These are phyloP conservation scores for Sterna hirundo DNA, from an alignment of 2,113 vertebrate genomes.

Conservation along the genomic window DNA sequence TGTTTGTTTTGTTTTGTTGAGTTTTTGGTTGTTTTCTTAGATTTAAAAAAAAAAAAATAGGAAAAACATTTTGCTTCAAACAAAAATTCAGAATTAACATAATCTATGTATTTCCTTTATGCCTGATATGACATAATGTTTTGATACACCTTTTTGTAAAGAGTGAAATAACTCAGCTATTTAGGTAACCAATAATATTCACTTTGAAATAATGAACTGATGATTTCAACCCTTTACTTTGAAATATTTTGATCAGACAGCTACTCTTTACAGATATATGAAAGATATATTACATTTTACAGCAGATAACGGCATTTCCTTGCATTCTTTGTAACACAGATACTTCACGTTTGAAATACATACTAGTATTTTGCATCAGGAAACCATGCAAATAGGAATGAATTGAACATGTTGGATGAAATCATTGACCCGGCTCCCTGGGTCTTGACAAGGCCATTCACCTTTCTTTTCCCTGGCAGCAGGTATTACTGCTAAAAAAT, in stretches of 20 bases:
- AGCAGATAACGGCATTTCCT: background rate
- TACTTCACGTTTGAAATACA: background rate
- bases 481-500: background rate
- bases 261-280: background rate
- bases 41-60: background rate
- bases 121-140: background rate
- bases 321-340: background rate
- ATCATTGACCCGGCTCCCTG: background rate
- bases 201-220: background rate
- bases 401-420: background rate
- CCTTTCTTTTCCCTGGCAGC: background rate
- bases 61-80: background rate
- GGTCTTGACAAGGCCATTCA: background rate
- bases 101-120: background rate
- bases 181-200: background rate
- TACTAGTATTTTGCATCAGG: background rate
- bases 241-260: background rate
- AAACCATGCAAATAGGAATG: background rate
- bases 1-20: background rate
- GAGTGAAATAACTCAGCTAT: background rate
- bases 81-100: background rate
- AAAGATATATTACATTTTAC: background rate
- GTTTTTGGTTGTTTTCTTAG: background rate
- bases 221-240: conserved; percentile 8
- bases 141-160: background rate